Evolutionary conservation across 1,140 invertebrate species (phyloP).

Genomic region (Drosophila pachea): DNA sequence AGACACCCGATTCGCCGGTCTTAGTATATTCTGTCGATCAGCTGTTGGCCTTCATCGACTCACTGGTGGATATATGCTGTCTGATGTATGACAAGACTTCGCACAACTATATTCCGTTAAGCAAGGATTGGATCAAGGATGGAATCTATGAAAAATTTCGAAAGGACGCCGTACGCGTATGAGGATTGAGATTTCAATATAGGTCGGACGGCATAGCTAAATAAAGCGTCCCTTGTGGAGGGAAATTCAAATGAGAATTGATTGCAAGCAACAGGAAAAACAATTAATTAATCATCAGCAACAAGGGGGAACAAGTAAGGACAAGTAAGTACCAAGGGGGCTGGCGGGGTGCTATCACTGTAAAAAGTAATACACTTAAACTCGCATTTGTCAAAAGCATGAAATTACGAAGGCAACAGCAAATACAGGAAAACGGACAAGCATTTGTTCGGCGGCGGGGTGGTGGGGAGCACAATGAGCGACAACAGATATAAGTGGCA

Average conservation of each 20-base stretch:
- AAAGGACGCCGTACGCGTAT: constrained; percentile 84
- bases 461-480: constrained; percentile 32
- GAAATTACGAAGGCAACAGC: constrained; percentile 51
- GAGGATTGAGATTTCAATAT: not conserved
- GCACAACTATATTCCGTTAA: constrained; percentile 96
- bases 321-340: constrained; percentile 4
- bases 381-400: constrained; percentile 72
- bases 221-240: not conserved
- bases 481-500: constrained; percentile 56
- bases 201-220: constrained; percentile 17
- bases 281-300: constrained; percentile 68
- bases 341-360: constrained; percentile 15
- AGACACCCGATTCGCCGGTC: constrained; percentile 94
- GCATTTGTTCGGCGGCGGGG: no score
- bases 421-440: constrained; percentile 2
- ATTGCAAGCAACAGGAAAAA: constrained; percentile 47
- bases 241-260: constrained; percentile 62
- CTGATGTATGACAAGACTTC: constrained; percentile 95
- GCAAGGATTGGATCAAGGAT: constrained; percentile 99
- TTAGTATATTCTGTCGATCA: constrained; percentile 98
- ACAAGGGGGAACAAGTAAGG: constrained; percentile 30
- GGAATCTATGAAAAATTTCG: constrained; percentile 96
- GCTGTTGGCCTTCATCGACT: constrained; percentile 97
- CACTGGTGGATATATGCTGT: constrained; percentile 95
- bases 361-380: constrained; percentile 75